These are phyloP conservation scores for Eptatretus burgeri DNA, from an alignment of 2,113 vertebrate genomes.

Conservation along the genomic window DNA sequence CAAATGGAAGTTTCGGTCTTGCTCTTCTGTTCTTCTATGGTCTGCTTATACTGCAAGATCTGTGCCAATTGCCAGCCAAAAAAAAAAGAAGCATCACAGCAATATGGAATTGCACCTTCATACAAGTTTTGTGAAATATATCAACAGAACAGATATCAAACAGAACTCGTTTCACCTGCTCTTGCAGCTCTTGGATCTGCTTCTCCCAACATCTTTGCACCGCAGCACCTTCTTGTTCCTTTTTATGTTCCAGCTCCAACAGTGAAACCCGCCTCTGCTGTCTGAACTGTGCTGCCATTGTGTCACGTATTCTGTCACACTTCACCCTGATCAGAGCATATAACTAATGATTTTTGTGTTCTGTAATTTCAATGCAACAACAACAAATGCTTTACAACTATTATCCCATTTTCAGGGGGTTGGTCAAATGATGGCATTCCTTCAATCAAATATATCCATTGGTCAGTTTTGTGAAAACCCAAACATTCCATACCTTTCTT, in stretches of 20 bases:
- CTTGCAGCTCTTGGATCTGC: conserved; percentile 89
- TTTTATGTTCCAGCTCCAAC: conserved; percentile 44
- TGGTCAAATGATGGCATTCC: too few species aligned
- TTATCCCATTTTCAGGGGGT: too few species aligned
- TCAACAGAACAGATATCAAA: too few species aligned
- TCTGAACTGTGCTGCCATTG: conserved; percentile 54
- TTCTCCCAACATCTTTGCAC: conserved; percentile 79
- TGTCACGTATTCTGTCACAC: conserved; percentile 71
- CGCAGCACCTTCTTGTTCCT: conserved; percentile 50
- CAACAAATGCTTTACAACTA: too few species aligned
- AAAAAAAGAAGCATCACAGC: conserved; percentile 10
- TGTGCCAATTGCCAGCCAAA: conserved; percentile 16
- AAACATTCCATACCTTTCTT: too few species aligned
- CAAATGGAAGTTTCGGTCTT: conserved; percentile 87
- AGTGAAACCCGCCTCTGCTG: conserved; percentile 55
- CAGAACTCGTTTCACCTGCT: conserved; percentile 35
- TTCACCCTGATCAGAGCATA: conserved; percentile 35
- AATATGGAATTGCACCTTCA: conserved; percentile 8
- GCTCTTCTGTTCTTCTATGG: conserved; percentile 83
- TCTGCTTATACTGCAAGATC: conserved; percentile 91
- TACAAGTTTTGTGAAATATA: too few species aligned
- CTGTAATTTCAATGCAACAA: too few species aligned
- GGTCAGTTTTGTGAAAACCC: too few species aligned
- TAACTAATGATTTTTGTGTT: conserved; percentile 1
- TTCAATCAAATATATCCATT: too few species aligned